Evolutionary conservation across 2,888 invertebrate genomes (phyloP).

Genomic region (Heliconius hortense): DNA sequence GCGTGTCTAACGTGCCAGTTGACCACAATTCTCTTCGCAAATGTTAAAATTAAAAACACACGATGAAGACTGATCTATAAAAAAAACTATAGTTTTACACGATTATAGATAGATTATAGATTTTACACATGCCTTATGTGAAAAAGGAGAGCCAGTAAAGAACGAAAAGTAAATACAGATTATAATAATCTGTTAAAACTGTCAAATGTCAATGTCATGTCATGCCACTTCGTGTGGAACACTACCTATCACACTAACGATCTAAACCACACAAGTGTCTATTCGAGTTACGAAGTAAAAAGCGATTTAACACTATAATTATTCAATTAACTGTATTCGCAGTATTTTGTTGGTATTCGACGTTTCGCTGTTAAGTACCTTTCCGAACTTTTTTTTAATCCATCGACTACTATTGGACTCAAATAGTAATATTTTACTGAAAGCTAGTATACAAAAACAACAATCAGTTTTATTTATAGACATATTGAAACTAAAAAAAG

Average conservation of each 20-base stretch:
- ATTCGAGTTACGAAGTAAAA: conserved; percentile 35
- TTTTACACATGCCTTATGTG: too few species aligned
- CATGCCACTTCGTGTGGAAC: conserved; percentile 30
- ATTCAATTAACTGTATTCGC: conserved; percentile 7
- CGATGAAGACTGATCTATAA: too few species aligned
- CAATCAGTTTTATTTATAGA: neutral
- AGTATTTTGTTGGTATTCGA: conserved; percentile 31
- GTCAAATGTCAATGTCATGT: conserved; percentile 20
- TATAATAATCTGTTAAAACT: conserved; percentile 19
- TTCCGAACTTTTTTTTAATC: neutral
- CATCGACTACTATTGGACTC: too few species aligned
- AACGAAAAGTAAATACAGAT: conserved; percentile 24
- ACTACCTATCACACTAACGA: conserved; percentile 36
- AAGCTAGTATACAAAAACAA: neutral
- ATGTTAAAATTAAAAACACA: neutral
- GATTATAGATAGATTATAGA: too few species aligned
- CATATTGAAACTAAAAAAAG: neutral
- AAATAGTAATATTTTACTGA: neutral
- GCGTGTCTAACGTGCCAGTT: too few species aligned
- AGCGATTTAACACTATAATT: conserved; percentile 24
- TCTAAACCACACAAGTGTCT: conserved; percentile 35
- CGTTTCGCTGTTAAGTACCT: conserved; percentile 27
- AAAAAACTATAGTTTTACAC: neutral
- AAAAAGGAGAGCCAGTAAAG: neutral
- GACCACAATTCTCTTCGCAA: too few species aligned